Conservation (phyloP, 2,113 vertebrate species). For the Bufo gargarizans region DNA sequence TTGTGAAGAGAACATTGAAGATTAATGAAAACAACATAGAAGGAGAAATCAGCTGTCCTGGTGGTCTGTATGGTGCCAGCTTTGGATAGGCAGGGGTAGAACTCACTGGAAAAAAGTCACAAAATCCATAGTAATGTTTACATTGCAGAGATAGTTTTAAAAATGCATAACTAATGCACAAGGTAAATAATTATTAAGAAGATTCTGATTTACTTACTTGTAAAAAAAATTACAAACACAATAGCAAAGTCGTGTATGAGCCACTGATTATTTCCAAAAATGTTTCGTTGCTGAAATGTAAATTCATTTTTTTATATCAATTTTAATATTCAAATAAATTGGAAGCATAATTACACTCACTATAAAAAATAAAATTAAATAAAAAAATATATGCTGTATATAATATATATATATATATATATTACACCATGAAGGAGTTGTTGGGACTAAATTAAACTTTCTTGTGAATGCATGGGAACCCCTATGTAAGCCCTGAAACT, state of each 20-base stretch:
- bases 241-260: constrained; percentile 81
- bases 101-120: constrained; percentile 71
- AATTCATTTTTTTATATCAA: background rate
- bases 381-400: too few species aligned
- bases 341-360: too few species aligned
- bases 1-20: constrained; percentile 74
- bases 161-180: background rate
- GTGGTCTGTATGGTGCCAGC: constrained; percentile 74
- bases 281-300: constrained; percentile 76
- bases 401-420: too few species aligned
- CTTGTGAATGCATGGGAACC: too few species aligned
- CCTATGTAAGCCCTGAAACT: too few species aligned
- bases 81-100: constrained; percentile 74
- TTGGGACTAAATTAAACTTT: too few species aligned
- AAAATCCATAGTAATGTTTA: background rate
- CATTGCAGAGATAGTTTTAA: background rate
- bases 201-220: constrained; percentile 72
- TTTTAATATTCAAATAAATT: background rate
- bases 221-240: constrained; percentile 77
- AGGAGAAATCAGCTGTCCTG: constrained; percentile 73
- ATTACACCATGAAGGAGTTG: too few species aligned
- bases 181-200: background rate
- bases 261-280: constrained; percentile 80
- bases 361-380: too few species aligned
- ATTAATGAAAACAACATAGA: constrained; percentile 76